Evolutionary conservation across 1,140 invertebrate species (phyloP).

Genomic region (Venturia canescens): DNA sequence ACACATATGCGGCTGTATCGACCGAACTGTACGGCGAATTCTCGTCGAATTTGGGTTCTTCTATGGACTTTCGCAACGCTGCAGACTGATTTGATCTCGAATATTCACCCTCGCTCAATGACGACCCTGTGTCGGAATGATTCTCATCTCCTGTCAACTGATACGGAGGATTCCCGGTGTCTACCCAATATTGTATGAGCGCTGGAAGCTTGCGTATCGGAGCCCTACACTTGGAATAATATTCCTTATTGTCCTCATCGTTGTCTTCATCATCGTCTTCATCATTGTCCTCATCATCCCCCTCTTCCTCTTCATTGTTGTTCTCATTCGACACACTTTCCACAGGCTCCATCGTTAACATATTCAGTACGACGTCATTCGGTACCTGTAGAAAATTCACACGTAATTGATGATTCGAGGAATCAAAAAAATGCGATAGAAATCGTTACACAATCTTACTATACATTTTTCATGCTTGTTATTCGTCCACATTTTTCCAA

Average conservation of each 20-base stretch:
- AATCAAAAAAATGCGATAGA: conserved; percentile 1
- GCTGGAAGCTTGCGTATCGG: conserved; percentile 58
- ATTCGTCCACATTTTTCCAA: no score
- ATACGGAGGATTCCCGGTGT: conserved; percentile 65
- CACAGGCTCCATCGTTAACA: conserved; percentile 39
- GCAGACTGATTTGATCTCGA: not conserved
- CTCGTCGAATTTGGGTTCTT: conserved; percentile 8
- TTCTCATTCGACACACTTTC: no score
- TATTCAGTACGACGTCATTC: conserved; percentile 47
- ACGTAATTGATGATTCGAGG: conserved; percentile 30
- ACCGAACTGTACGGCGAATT: conserved; percentile 60
- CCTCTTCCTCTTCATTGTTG: not conserved
- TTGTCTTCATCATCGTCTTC: conserved; percentile 24
- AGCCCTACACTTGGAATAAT: conserved; percentile 30
- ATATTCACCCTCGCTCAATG: conserved; percentile 50
- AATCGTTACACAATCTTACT: not conserved
- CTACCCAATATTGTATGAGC: conserved; percentile 66
- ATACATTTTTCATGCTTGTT: not conserved
- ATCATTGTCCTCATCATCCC: conserved; percentile 18
- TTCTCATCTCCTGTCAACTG: not conserved
- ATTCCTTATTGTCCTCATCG: conserved; percentile 14
- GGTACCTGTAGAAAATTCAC: conserved; percentile 40
- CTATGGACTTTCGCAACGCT: not conserved
- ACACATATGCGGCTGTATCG: conserved; percentile 66
- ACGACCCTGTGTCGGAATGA: conserved; percentile 50